Conservation (phyloP, 2,888 invertebrate genomes). For the Lucinisca nassula region DNA sequence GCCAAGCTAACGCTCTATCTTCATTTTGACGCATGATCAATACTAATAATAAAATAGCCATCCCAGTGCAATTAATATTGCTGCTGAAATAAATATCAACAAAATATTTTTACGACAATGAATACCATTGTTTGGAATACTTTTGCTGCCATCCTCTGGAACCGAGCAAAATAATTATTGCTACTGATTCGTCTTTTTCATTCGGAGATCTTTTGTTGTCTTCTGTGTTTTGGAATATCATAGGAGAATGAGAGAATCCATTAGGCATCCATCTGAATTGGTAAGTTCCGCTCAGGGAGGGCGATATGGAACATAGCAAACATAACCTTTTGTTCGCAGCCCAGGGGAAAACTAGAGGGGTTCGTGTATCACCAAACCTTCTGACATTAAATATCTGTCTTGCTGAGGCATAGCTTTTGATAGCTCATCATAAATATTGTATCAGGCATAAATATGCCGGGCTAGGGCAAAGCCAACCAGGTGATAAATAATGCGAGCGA, state of each 20-base stretch:
- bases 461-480: not conserved
- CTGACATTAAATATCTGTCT: conserved; percentile 15
- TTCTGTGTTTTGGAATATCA: not conserved
- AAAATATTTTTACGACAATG: not conserved
- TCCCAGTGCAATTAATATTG: not conserved
- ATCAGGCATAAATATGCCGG: conserved; percentile 5
- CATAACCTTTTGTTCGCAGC: not conserved
- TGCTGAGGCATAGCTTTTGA: conserved; percentile 3
- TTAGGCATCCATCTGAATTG: not conserved
- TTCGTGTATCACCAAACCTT: conserved; percentile 2
- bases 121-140: conserved; percentile 8
- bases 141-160: not conserved
- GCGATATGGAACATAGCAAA: not conserved
- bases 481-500: not conserved
- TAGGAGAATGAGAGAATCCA: not conserved
- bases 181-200: not conserved
- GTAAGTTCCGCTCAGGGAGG: not conserved
- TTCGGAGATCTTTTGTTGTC: not conserved
- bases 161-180: not conserved
- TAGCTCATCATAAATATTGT: conserved; percentile 29
- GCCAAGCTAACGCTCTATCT: not conserved
- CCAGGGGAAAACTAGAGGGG: not conserved
- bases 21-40: not conserved
- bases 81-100: conserved; percentile 12
- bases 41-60: conserved; percentile 2